Evolutionary conservation across 2,888 invertebrate genomes (phyloP).

Genomic region (Microctonus hyperodae): DNA sequence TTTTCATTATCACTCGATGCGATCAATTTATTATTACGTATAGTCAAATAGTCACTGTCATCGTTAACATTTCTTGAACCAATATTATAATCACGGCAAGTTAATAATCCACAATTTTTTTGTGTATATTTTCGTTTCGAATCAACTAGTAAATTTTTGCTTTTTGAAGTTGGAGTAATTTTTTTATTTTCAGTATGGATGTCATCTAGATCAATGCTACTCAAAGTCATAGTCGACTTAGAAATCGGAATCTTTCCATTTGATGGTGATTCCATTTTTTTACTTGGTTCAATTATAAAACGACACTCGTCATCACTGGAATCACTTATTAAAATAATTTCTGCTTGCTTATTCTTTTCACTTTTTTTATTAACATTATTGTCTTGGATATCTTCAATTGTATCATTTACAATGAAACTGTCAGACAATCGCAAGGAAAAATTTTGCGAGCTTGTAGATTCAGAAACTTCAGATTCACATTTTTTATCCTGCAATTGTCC

Average conservation of each 20-base stretch:
- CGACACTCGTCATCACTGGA: constrained; percentile 45
- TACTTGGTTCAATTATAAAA: not conserved
- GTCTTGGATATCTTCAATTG: constrained; percentile 28
- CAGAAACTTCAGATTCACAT: not conserved
- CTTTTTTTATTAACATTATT: not conserved
- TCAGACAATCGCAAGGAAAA: constrained; percentile 44
- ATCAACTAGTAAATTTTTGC: not conserved
- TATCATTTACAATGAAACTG: constrained; percentile 40
- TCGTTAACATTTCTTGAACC: not conserved
- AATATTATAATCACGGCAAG: not conserved
- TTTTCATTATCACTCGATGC: not conserved
- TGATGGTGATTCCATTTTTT: constrained; percentile 6
- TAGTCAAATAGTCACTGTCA: not conserved
- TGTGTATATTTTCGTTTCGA: not conserved
- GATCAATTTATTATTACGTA: constrained; percentile 20
- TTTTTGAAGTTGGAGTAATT: constrained; percentile 2
- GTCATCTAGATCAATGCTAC: constrained; percentile 35
- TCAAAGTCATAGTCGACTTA: not conserved
- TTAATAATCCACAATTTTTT: not conserved
- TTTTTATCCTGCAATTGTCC: not conserved
- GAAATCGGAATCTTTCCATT: not conserved
- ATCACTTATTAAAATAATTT: constrained; percentile 55
- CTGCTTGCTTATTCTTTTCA: constrained; percentile 18
- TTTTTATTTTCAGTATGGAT: constrained; percentile 30
- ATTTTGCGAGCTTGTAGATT: constrained; percentile 41